Conservation (phyloP, 2,797 vertebrate genomes). For the Manis crassicaudata region DNA sequence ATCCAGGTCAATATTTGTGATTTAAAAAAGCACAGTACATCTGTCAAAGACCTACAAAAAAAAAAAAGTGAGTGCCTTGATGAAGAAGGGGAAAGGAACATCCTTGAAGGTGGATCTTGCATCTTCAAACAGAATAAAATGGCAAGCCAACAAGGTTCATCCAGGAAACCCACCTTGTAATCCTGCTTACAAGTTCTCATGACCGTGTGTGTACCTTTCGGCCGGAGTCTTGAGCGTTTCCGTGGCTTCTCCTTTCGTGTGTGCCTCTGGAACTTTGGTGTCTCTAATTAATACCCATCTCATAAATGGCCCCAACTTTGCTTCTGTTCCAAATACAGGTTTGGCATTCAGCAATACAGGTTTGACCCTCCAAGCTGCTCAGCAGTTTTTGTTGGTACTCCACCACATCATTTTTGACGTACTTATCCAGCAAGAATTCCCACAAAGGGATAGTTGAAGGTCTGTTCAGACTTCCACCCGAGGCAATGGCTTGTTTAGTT, state of each 20-base stretch:
- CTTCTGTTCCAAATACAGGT: slow-evolving; percentile 4
- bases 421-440: background rate
- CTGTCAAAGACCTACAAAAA: background rate
- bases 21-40: background rate
- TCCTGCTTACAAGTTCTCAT: background rate
- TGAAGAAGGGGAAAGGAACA: background rate
- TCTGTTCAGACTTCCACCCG: background rate
- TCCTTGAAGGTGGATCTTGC: background rate
- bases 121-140: background rate
- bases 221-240: background rate
- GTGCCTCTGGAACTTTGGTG: background rate
- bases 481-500: background rate
- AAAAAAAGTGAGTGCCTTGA: background rate
- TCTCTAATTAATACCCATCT: background rate
- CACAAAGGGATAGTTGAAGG: background rate
- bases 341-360: background rate
- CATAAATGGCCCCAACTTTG: background rate
- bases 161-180: background rate
- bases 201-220: background rate
- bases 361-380: background rate
- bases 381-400: background rate
- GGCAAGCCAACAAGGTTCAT: background rate
- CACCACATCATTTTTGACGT: background rate
- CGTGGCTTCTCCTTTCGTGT: background rate
- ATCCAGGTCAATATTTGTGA: background rate